Evolutionary conservation across 2,888 invertebrate genomes (phyloP), one percentile per base, ranked within the genome.

Genomic region (Lomographa bimaculata): DNA sequence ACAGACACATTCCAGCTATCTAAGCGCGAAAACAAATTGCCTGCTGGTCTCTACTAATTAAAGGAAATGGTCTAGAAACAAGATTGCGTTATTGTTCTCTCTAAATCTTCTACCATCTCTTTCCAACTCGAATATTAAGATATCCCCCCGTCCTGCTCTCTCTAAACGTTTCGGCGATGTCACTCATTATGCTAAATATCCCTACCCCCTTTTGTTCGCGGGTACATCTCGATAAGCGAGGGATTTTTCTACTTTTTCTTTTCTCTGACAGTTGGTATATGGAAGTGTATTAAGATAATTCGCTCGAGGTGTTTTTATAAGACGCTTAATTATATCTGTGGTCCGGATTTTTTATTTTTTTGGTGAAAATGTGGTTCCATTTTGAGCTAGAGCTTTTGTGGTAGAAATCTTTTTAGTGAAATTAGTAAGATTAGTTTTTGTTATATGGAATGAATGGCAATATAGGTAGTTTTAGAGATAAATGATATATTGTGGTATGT

Each of bases 21-120:
- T 77, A 41, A 70, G 57, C 75, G 70, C 67, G 72, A 78, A 70
- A 71, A 79, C 70, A 79, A 79, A 86, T 81, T 66, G 77, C 72
- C 72, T 69, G 71, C 79, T 83, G 85, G 84, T 84, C 81, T 76
- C 68, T 66, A 82, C 89, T 90, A 89, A 90, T 90, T 89, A 89
- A 89, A 83, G 83, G 79, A 87, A 90, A 90, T 89, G 89, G 89
- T 67, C 86, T 69, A 87, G 90, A 90, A 90, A 90, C 90, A 90
- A 90, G 89, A 90, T 90, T 90, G 89, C 79, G 87, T 84, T 86
- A 89, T 89, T 89, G 89, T 89, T 79, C 83, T 79, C 79, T 69
- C 67, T 66, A 71, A 75, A 77, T 60, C 61, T 58, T 46, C 46
- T 17, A 1, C 67, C 37, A 0, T 77, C 79, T 33, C 60, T 32